Evolutionary conservation across 2,888 invertebrate species (phyloP), one percentile per base, ranked within the genome.

Genomic region (Scaptomyza caliginosa): DNA sequence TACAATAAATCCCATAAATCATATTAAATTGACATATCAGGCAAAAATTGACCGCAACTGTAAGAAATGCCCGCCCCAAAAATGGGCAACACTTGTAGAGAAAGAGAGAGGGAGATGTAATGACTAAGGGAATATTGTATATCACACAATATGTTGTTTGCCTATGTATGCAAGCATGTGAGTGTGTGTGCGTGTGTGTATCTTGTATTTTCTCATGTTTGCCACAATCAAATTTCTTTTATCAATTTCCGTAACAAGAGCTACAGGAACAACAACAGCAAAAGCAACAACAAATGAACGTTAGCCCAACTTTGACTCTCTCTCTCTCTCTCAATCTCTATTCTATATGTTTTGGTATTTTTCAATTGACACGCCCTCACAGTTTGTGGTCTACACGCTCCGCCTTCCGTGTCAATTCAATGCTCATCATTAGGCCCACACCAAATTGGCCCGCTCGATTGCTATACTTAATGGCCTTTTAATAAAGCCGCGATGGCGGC

Each of bases 1-100:
- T 76, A 83, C 78, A 83, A 83, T 86, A 86, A 81, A 83, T 78
- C 86, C 76, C 83, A 83, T 83, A 83, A 83, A 83, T 83, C 83
- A 83, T 83, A 86, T 78, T 83, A 83, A 83, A 83, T 83, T 83
- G 83, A 86, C 83, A 83, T 83, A 83, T 86, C 81, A 78, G 71
- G 66, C 84, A 48, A 83, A 78, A 83, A 80, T 83, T 86, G 83
- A 83, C 83, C 83, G 81, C 80, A 83, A 80, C 76, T 24, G 30
- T 30, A 30, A n/a, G 21, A 60, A 26, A 52, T 73, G 32, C 58
- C 45, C 45, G 10, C 30, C 21, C 24, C 46, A 52, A 51, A 56
- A 13, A 19, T 17, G 46, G 11, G 13, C 23, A 30, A 30, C 16
- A 34, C 1, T 7, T 6, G 26, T 5, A 26, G 16, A 17, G 4